Conservation (phyloP, 2,888 invertebrate genomes). For the Lasiommata megera region DNA sequence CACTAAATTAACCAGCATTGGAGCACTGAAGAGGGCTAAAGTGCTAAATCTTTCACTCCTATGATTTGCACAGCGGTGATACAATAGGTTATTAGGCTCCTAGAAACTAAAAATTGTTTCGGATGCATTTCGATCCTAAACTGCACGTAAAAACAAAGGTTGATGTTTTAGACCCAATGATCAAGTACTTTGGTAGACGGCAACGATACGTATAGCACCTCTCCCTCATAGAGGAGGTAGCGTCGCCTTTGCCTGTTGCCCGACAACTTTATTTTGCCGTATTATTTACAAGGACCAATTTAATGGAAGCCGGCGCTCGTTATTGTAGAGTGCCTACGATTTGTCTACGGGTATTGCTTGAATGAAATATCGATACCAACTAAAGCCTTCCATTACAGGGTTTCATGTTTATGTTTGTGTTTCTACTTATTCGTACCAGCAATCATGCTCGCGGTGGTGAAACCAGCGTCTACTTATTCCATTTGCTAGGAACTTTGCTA, state of each 20-base stretch:
- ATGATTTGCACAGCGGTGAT: too few relatives aligned
- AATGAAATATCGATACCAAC: conserved; percentile 28
- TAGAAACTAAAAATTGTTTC: too few relatives aligned
- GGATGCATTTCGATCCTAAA: too few relatives aligned
- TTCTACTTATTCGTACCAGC: not conserved
- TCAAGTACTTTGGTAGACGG: not conserved
- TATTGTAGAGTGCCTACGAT: conserved; percentile 33
- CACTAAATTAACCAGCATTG: too few relatives aligned
- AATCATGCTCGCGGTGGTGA: not conserved
- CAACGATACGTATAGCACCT: not conserved
- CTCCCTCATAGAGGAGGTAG: not conserved
- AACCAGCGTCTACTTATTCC: not conserved
- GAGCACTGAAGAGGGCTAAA: too few relatives aligned
- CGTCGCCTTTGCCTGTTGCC: not conserved
- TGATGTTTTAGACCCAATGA: not conserved
- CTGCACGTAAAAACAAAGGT: too few relatives aligned
- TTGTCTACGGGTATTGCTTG: conserved; percentile 30
- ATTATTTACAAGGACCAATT: conserved; percentile 33
- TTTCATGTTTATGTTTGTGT: not conserved
- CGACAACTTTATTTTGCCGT: conserved; percentile 23
- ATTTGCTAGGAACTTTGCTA: too few relatives aligned
- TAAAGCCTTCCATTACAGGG: conserved; percentile 18
- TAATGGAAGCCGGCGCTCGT: conserved; percentile 31
- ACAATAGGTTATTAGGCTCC: too few relatives aligned
- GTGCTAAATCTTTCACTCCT: too few relatives aligned